Evolutionary conservation across 2,797 vertebrate species (phyloP), one percentile per base, ranked within the genome.

Genomic region (Streptopelia turtur): DNA sequence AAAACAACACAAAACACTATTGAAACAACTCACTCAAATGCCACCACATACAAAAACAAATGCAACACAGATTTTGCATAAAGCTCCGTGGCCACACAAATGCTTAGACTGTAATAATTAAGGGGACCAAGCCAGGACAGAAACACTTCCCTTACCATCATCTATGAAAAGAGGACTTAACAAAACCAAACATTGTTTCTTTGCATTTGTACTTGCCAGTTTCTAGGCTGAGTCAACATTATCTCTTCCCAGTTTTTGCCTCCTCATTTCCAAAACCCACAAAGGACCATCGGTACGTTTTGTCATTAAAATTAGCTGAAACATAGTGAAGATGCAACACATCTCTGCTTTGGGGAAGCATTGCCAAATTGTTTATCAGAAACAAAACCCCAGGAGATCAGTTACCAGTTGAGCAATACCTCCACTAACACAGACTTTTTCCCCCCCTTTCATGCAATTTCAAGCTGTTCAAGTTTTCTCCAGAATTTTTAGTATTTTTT

Each of bases 311-410:
- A 78, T 64, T 5, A 70, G 37, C 43, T 64, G 43, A 76, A 93
- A 17, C 18, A 61, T 6, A 91, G 25, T 17, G 35, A 84, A 91
- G 57, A 89, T 47, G 56, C 23, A 52, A 72, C 22, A 15, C 11
- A 55, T 68, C 66, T 70, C 77, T 87, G 71, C 24, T 90, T 87
- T 28, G 76, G 65, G 65, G 47, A 91, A 95, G 80, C n/a, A 74
- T 3, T 85, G 66, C 28, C 22, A 92, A 76, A 52, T 87, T 72
- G 76, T 72, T 74, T 76, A 76, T 50, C 53, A 63, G 35, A 92
- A 96, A 84, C 43, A 93, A 89, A 90, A n/a, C 84, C 47, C 59
- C 20, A 71, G 77, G 82, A 77, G 37, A 89, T 79, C 68, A 78
- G 43, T 70, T 88, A 71, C 49, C 55, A 80, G 21, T 24, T 66